Base-by-base conservation (phyloP, 2,888 invertebrate genomes). In the Salpingus planirostris region DNA sequence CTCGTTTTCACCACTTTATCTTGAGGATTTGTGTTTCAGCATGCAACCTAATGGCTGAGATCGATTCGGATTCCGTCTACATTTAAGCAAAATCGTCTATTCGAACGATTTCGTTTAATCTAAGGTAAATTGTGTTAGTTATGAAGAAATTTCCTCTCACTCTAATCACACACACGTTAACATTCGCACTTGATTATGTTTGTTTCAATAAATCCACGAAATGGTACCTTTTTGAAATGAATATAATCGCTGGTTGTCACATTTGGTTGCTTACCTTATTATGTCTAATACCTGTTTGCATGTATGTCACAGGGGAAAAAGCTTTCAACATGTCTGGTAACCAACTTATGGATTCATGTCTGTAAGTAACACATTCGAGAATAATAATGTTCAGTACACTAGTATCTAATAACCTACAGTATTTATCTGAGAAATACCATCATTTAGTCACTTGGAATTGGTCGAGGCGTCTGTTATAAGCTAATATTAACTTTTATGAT, bases 291-390 rank as follows among this genome's bases (percentile, higher is more conserved):
- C 46, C 45, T 51, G 51, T 54, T 55, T 51, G 57, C 55, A 57
- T 57, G 57, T 57, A 49, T 53, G 52, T 52, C 53, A 53, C 56
- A 18, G 5, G 57, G 54, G 53, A 44, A 36, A 43, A 49, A 53
- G 46, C 55, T 53, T 54, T 54, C 62, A 62, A 49, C 57, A 75
- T 75, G 74, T 71, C 74, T 62, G 71, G 71, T 69, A 74, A 72
- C 67, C 74, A 74, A 65, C 70, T 74, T 60, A 70, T 74, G 67
- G 74, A 75, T 66, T 72, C 74, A 54, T 74, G 74, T 66, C 67
- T 74, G 74, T 75, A 66, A 74, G 74, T 74, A 70, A 55, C 28
- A 21, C 29, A 32, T 24, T 13, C 13, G 13, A 27, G 30, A 28
- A 21, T 15, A 27, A 33, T 23, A 12, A n/a, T 24, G 13, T 13